phyloP scores from a whole-genome alignment of 2,113 vertebrate species.

The Anhinga rufa region DNA sequence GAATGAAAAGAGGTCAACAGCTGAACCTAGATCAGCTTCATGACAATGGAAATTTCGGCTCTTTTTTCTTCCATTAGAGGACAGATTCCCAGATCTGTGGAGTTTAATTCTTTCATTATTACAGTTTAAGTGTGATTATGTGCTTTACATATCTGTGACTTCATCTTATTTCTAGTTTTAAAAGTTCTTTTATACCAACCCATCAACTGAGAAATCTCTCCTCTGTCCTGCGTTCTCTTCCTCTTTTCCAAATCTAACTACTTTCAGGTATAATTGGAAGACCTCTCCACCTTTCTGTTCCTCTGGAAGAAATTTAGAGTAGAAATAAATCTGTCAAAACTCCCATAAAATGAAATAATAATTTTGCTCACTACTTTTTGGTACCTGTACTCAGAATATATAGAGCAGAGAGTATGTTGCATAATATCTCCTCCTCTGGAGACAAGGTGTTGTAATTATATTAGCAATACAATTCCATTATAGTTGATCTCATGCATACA shows the following conservation, averaged over 20 bases:
- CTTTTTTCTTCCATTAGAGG: conserved; percentile 7
- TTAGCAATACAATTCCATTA: not conserved
- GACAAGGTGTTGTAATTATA: not conserved
- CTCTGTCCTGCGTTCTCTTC: not conserved
- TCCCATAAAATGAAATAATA: not conserved
- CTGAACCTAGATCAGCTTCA: conserved; percentile 40
- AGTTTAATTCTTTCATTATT: conserved; percentile 47
- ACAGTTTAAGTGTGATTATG: conserved; percentile 11
- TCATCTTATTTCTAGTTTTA: not conserved
- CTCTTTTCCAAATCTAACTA: not conserved
- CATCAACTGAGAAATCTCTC: not conserved
- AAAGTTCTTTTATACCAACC: not conserved
- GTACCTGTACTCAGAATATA: not conserved
- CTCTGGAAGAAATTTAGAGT: conserved; percentile 31
- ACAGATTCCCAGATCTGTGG: not conserved
- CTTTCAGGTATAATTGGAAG: not conserved
- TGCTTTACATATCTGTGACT: not conserved
- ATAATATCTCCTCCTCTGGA: not conserved
- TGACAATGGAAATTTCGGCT: conserved; percentile 20
- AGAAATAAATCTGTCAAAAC: conserved; percentile 34
- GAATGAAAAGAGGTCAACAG: conserved; percentile 33
- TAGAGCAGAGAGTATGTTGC: not conserved
- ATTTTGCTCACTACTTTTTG: conserved; percentile 16
- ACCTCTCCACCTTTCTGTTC: conserved; percentile 11
- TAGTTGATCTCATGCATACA: not conserved